phyloP scores from a whole-genome alignment of 2,888 invertebrate species.

The Clusia tigrina region DNA sequence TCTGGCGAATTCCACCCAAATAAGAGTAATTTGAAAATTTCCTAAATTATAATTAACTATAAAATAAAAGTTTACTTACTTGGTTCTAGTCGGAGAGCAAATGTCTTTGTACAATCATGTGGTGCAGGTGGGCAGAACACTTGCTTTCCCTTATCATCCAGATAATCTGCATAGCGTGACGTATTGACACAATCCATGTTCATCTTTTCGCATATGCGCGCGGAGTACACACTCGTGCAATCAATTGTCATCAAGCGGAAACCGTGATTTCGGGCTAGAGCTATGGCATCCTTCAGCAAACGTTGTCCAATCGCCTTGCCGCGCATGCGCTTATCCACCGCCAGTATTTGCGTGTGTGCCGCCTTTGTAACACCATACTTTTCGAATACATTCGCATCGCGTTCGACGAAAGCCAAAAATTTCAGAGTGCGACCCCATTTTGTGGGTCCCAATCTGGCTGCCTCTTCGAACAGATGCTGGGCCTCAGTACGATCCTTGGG shows the following conservation, averaged over 20 bases:
- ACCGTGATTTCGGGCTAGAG: constrained; percentile 39
- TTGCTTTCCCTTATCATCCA: constrained; percentile 44
- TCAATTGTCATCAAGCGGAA: constrained; percentile 52
- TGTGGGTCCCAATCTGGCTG: constrained; percentile 38
- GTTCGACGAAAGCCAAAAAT: constrained; percentile 50
- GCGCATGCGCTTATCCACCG: constrained; percentile 47
- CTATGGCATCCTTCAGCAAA: constrained; percentile 43
- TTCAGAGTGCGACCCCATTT: constrained; percentile 55
- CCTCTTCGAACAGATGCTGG: constrained; percentile 43
- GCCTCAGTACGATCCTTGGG: constrained; percentile 48
- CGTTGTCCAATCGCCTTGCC: constrained; percentile 51
- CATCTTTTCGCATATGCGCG: constrained; percentile 47
- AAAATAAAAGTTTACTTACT: constrained; percentile 21
- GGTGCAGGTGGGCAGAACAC: constrained; percentile 50
- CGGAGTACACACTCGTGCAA: constrained; percentile 58
- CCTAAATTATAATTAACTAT: background rate
- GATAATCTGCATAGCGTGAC: constrained; percentile 48
- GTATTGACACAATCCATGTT: constrained; percentile 49
- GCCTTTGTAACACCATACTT: constrained; percentile 46
- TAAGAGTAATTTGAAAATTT: background rate
- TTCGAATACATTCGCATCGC: constrained; percentile 48
- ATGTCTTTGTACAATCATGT: constrained; percentile 52
- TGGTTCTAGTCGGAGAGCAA: constrained; percentile 43
- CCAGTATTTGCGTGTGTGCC: constrained; percentile 55
- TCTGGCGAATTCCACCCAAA: too few relatives aligned